These are phyloP conservation scores for Drosophila neonasuta DNA, from an alignment of 2,888 invertebrate species.

Conservation along the genomic window DNA sequence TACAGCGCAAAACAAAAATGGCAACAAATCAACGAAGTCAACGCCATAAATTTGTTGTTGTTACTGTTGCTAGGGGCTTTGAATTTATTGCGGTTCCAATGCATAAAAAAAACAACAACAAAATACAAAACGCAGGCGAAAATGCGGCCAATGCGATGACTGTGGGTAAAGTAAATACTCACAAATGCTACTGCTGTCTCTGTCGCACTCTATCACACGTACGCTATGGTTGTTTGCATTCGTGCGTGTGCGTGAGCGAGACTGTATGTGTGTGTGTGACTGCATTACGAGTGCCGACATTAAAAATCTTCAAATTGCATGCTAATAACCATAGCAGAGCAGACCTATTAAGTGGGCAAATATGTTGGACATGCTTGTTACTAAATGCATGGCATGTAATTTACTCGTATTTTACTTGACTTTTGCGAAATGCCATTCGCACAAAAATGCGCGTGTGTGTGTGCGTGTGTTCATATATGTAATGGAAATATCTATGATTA, in stretches of 20 bases:
- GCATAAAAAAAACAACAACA: slow-evolving; percentile 24
- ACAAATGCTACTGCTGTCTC: neutral
- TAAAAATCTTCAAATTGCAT: slow-evolving; percentile 73
- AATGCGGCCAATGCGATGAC: slow-evolving; percentile 45
- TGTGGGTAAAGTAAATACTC: slow-evolving; percentile 19
- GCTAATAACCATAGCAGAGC: slow-evolving; percentile 66
- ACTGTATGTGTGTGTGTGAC: slow-evolving; percentile 39
- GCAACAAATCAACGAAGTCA: slow-evolving; percentile 56
- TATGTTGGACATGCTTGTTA: slow-evolving; percentile 74
- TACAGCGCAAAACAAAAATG: slow-evolving; percentile 37
- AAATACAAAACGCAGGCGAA: slow-evolving; percentile 22
- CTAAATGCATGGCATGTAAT: slow-evolving; percentile 73
- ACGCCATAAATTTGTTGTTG: slow-evolving; percentile 59
- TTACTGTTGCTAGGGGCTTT: slow-evolving; percentile 39
- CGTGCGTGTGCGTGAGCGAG: slow-evolving; percentile 3
- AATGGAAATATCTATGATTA: slow-evolving; percentile 1
- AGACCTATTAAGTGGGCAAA: slow-evolving; percentile 68
- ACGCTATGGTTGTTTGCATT: slow-evolving; percentile 17
- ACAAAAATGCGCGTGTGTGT: neutral
- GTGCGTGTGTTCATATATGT: neutral
- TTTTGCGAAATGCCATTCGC: slow-evolving; percentile 59
- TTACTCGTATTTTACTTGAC: slow-evolving; percentile 65
- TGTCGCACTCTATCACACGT: slow-evolving; percentile 17
- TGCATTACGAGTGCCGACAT: slow-evolving; percentile 60
- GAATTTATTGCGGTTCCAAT: slow-evolving; percentile 60